phyloP scores from a whole-genome alignment of 1,140 invertebrate genomes.

The Belonocnema kinseyi region DNA sequence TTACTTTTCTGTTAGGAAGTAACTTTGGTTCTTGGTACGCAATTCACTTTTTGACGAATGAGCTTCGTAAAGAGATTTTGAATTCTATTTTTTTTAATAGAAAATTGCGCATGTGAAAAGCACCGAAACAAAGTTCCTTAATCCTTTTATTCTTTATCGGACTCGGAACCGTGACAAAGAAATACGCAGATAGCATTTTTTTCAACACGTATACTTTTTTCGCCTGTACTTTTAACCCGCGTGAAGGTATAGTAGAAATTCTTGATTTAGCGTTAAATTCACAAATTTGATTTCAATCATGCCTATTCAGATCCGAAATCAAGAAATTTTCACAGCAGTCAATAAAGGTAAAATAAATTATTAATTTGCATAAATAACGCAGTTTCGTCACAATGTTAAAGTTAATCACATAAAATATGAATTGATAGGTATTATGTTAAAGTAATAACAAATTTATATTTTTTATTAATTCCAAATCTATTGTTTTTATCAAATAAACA shows the following conservation, averaged over 20 bases:
- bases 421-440: no score
- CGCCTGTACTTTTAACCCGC: not conserved
- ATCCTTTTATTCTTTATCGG: not conserved
- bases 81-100: not conserved
- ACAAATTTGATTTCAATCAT: no score
- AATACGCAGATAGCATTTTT: slow-evolving; percentile 11
- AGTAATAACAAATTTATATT: no score
- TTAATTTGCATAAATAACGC: no score
- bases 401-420: no score
- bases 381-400: no score
- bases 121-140: not conserved
- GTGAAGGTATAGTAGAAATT: not conserved
- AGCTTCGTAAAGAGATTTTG: not conserved
- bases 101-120: not conserved
- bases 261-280: no score
- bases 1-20: not conserved
- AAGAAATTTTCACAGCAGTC: no score
- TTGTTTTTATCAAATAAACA: no score
- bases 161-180: slow-evolving; percentile 3
- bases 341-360: no score
- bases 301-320: no score
- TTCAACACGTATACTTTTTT: not conserved
- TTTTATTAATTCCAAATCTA: no score
- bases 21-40: slow-evolving; percentile 3
- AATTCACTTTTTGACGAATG: not conserved